Percentiles rank a stretch among this genome's conserved stretches.
These are phyloP conservation scores for Andrena fulva DNA, from an alignment of 2,888 invertebrate species.

Conservation along the genomic window DNA sequence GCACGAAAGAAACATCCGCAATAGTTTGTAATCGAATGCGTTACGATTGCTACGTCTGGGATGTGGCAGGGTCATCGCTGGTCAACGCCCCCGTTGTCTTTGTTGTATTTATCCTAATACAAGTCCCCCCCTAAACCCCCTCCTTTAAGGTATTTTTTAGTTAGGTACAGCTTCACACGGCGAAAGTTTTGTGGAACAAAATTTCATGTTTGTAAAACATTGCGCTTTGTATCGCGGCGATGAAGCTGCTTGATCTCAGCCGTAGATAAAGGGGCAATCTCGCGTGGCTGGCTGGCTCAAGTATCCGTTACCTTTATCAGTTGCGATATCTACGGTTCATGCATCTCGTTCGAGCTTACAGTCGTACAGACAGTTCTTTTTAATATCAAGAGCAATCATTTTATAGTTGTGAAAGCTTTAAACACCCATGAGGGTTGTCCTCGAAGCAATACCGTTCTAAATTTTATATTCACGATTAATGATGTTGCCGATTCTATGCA, in stretches of 20 bases:
- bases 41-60: conserved; percentile 53
- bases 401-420: no score
- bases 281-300: conserved; percentile 50
- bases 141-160: conserved; percentile 9
- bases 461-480: conserved; percentile 9
- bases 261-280: conserved; percentile 61
- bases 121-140: no score
- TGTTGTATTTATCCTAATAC: neutral
- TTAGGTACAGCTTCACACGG: neutral
- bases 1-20: conserved; percentile 54
- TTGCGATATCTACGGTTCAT: conserved; percentile 15
- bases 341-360: neutral
- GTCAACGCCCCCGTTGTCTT: neutral
- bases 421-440: no score
- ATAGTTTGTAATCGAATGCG: conserved; percentile 68
- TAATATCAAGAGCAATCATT: no score
- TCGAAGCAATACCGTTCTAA: neutral
- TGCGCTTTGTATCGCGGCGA: conserved; percentile 33
- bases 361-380: no score
- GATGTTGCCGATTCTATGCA: neutral
- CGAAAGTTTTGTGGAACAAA: conserved; percentile 19
- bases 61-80: conserved; percentile 50
- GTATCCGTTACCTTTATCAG: conserved; percentile 10
- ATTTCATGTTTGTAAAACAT: conserved; percentile 27
- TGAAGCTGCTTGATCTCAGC: conserved; percentile 54